Evolutionary conservation across 2,888 invertebrate genomes (phyloP), one percentile per base, ranked within the genome.

Genomic region (Rhogogaster chlorosoma): DNA sequence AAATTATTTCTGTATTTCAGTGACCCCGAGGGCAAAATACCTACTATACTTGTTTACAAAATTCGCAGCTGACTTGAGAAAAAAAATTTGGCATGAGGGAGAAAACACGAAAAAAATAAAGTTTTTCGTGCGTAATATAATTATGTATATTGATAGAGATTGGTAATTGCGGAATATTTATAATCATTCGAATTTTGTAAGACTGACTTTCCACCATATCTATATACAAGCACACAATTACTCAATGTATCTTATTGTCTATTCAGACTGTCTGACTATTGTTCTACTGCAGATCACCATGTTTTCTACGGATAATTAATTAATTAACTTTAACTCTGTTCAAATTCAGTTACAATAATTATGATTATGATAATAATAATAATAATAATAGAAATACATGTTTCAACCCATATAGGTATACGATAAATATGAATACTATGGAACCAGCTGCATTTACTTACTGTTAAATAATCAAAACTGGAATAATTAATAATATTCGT

Each of bases 311-410:
- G 10, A 57, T 80, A 22, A n/a, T 77, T 36, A 45, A 36, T 61
- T 22, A 38, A 80, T 32, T 6, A 61, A 42, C 5, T 73, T 61
- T 5, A 61, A 80, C 61, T 49, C 32, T 22, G 49, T 38, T 80
- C 22, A 45, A 26, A 42, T 42, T 26, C 42, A 45, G 38, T 42
- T 29, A 73, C 12, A 10, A 73, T 26, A 71, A 36, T 18, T 15
- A 70, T 53, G 2, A 78, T 71, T 3, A 36, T n/a, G 70, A 45
- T 75, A 78, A 84, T 70, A 49, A 67, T 78, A 70, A 42, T 75
- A 77, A 53, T 73, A 10, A 83, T 64, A 73, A 88, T 78, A 86
- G 88, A 86, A 87, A 90, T 90, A 87, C 85, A 88, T 89, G 88
- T 88, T 85, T 84, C 15, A 84, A 67, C 57, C 57, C 22, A 32